These are phyloP conservation scores for Amphipoea oculea DNA, from an alignment of 2,888 invertebrate species.

Conservation along the genomic window DNA sequence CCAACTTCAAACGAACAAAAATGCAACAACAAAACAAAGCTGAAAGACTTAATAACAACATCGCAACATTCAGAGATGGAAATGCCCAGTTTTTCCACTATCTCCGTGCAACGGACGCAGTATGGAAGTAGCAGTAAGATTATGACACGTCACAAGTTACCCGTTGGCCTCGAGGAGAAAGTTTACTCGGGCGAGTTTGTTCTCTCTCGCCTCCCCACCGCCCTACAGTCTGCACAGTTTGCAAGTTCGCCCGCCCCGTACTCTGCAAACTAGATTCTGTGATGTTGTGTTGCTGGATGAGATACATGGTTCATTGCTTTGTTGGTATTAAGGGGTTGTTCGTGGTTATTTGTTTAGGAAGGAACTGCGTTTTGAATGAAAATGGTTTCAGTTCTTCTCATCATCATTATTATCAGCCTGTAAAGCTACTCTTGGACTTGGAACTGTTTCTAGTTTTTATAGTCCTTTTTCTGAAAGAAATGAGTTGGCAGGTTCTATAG, in stretches of 20 bases:
- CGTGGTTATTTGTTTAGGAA: not conserved
- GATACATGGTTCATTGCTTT: slow-evolving; percentile 51
- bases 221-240: slow-evolving; percentile 78
- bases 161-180: slow-evolving; percentile 80
- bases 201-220: slow-evolving; percentile 59
- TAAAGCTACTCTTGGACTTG: not conserved
- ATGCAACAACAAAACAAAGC: slow-evolving; percentile 13
- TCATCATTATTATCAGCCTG: slow-evolving; percentile 3
- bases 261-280: slow-evolving; percentile 72
- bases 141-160: slow-evolving; percentile 82
- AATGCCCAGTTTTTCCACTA: slow-evolving; percentile 50
- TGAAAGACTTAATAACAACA: slow-evolving; percentile 34
- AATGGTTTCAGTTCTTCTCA: not conserved
- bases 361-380: not conserved
- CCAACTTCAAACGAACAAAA: slow-evolving; percentile 17
- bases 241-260: slow-evolving; percentile 74
- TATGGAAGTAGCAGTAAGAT: slow-evolving; percentile 74
- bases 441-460: not conserved
- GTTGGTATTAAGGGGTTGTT: slow-evolving; percentile 34
- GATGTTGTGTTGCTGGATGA: slow-evolving; percentile 71
- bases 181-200: slow-evolving; percentile 78
- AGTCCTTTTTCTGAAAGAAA: not conserved
- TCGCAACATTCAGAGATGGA: slow-evolving; percentile 35
- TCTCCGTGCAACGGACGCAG: slow-evolving; percentile 57
- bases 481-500: not conserved